Evolutionary conservation across 2,888 invertebrate genomes (phyloP).

Genomic region (Lasioglossum figueresi): DNA sequence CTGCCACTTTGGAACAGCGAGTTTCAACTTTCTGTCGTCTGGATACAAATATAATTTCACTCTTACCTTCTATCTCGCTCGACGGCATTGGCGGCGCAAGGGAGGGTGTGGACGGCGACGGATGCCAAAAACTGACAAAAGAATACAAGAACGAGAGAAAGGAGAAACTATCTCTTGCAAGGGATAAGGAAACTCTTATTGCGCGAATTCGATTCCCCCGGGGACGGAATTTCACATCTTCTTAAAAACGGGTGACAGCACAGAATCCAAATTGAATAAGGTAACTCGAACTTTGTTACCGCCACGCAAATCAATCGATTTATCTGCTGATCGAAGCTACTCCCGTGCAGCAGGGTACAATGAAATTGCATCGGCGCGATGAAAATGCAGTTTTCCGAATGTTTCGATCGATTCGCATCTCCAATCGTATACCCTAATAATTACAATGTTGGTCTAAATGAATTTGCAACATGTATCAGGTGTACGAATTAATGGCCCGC

Average conservation of each 20-base stretch:
- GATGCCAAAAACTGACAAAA: constrained; percentile 8
- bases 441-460: rapidly evolving
- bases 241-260: not conserved
- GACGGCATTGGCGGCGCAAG: not conserved
- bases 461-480: not conserved
- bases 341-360: not conserved
- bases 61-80: not conserved
- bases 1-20: not conserved
- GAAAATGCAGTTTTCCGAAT: not conserved
- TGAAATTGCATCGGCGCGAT: not conserved
- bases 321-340: not conserved
- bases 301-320: not conserved
- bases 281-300: not conserved
- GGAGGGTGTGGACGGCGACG: not conserved
- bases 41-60: constrained; percentile 50
- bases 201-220: constrained; percentile 3
- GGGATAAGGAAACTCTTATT: constrained; percentile 9
- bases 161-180: not conserved
- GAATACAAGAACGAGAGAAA: not conserved
- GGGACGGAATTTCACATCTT: not conserved
- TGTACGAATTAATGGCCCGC: not conserved
- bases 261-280: not conserved
- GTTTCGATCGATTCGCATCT: not conserved
- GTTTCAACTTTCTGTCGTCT: constrained; percentile 16
- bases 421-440: not conserved